These are phyloP conservation scores for Toxotes jaculatrix DNA, from an alignment of 2,113 vertebrate species.

Conservation along the genomic window DNA sequence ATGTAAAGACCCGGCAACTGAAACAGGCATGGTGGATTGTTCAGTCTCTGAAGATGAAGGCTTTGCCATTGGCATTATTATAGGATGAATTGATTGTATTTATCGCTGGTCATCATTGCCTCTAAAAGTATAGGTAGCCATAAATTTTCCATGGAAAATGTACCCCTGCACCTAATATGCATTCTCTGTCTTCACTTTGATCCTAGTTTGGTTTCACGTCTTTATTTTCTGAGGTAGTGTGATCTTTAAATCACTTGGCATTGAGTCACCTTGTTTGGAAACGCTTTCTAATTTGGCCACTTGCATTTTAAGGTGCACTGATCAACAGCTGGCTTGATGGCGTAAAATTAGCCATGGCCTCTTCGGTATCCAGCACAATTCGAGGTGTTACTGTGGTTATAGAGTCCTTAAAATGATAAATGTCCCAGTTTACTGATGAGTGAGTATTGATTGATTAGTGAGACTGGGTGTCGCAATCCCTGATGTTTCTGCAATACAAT, in stretches of 20 bases:
- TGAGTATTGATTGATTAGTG: background rate
- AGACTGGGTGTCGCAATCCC: too few species aligned
- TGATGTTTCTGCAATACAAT: too few species aligned
- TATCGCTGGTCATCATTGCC: background rate
- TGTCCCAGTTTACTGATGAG: slow-evolving; percentile 12
- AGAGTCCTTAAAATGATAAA: slow-evolving; percentile 14
- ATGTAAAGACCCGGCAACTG: background rate
- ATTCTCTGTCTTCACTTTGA: background rate
- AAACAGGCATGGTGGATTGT: background rate
- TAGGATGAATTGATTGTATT: background rate
- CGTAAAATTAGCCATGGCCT: background rate
- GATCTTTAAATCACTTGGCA: background rate
- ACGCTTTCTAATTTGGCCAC: background rate
- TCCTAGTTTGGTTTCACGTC: background rate
- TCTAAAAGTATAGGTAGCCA: background rate
- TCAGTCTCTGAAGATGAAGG: background rate
- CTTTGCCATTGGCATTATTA: background rate
- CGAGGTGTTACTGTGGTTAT: slow-evolving; percentile 1
- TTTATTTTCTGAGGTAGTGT: background rate
- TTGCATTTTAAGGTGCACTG: background rate
- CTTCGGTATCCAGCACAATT: slow-evolving; percentile 2
- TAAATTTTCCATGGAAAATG: background rate
- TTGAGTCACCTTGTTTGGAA: background rate
- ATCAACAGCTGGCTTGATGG: background rate
- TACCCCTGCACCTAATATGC: background rate